These are phyloP conservation scores for Philaethria dido DNA, from an alignment of 2,888 invertebrate species.

Conservation along the genomic window DNA sequence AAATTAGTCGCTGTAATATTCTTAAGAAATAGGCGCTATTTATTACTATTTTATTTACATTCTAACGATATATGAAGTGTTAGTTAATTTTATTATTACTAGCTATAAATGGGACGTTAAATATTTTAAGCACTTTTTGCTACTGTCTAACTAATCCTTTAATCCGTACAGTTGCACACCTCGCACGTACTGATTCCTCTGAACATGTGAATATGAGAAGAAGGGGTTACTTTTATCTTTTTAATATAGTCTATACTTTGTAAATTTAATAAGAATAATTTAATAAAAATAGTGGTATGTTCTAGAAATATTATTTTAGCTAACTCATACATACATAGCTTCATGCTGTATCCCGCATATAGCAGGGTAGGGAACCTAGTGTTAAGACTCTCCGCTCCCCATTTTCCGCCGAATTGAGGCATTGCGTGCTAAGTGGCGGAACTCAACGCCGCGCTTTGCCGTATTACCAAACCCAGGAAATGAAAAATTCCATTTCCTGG, in stretches of 20 bases:
- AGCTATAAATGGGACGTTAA: neutral
- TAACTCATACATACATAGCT: neutral
- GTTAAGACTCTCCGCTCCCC: no score
- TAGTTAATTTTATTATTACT: neutral
- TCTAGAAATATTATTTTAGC: no score
- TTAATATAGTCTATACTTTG: neutral
- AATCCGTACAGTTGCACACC: conserved; percentile 4
- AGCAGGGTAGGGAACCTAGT: no score
- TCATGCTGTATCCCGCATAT: neutral
- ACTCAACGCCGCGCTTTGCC: no score
- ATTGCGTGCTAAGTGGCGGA: no score
- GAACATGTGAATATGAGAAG: neutral
- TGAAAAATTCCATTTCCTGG: no score
- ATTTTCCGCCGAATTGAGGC: no score
- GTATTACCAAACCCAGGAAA: no score
- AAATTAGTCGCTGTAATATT: neutral
- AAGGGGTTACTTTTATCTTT: neutral
- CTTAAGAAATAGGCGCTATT: neutral
- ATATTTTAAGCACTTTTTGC: neutral
- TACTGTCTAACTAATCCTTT: neutral
- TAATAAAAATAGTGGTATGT: no score
- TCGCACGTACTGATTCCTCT: conserved; percentile 7
- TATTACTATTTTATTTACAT: neutral
- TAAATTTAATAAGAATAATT: neutral
- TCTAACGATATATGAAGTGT: neutral